Base-by-base conservation (phyloP, 1,140 invertebrate species). In the Saccostrea cuccullata region DNA sequence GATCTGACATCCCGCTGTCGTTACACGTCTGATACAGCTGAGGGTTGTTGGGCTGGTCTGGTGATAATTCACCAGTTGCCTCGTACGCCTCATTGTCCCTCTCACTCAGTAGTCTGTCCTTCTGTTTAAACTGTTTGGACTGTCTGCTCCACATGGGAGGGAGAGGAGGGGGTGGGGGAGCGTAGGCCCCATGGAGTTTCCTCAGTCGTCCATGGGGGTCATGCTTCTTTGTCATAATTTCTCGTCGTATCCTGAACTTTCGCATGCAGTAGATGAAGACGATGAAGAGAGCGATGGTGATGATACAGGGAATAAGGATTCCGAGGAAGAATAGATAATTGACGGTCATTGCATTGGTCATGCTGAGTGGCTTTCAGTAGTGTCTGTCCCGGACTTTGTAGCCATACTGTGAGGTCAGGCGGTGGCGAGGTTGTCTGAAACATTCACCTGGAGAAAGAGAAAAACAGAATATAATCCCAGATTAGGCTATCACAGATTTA, bases 291-390 rank as follows among this genome's bases (percentile, higher is more conserved):
- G 89, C 77, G 92, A 95, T 91, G 92, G 96, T 88, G 96, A 96
- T 93, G 93, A 96, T 91, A 91, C 94, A 89, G 94, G 95, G 86
- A 92, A 96, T n/a, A 94, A 96, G 88, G 94, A 95, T 93, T 93
- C 96, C 87, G 94, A 96, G 90, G 95, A 94, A 85, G 94, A 96
- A 93, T 93, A 96, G 89, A 91, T 91, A 91, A 77, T 90, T 91
- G 56, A 93, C 86, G 17, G 88, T 92, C 85, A 90, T 87, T 55
- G 70, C 87, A 58, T 85, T 83, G 40, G 70, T 88, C 89, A 90
- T 90, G 85, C 85, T 90, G 82, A 85, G 64, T 55, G 55, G 82
- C 20, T 84, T 84, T 84, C 23, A 6, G 15, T 55, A 17, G 9
- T 23, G 30, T 55, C 20, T 12, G 15, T 56, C 40, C 82, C 23